Conservation (phyloP, 2,888 invertebrate genomes). For the Erebia ligea region DNA sequence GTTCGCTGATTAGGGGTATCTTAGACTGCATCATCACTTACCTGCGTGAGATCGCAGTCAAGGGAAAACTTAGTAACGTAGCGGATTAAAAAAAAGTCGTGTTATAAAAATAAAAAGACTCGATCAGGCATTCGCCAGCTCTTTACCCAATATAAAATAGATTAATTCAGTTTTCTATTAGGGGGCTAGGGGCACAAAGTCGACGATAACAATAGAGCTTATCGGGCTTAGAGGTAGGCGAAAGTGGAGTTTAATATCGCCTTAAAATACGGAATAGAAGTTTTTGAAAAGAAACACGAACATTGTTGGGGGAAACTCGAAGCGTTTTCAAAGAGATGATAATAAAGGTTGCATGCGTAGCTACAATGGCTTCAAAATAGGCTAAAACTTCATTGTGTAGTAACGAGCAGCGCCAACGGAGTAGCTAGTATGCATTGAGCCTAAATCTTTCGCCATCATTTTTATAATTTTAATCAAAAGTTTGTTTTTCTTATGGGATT, state of each 20-base stretch:
- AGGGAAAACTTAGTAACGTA: too few species aligned
- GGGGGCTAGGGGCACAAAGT: conserved; percentile 44
- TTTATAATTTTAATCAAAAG: too few species aligned
- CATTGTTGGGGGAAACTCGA: conserved; percentile 23
- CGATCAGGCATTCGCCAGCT: neutral
- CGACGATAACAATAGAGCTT: conserved; percentile 44
- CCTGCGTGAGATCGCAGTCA: too few species aligned
- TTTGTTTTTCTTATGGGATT: too few species aligned
- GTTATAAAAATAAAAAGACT: neutral
- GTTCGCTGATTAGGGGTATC: too few species aligned
- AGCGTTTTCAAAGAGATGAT: conserved; percentile 19
- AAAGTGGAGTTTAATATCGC: conserved; percentile 40
- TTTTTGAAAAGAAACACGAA: conserved; percentile 29
- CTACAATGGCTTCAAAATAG: neutral
- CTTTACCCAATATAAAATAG: conserved; percentile 30
- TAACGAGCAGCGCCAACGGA: neutral
- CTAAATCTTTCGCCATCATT: too few species aligned
- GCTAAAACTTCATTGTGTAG: neutral
- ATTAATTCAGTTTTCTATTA: conserved; percentile 44
- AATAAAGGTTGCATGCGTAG: conserved; percentile 20
- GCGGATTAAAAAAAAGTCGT: too few species aligned
- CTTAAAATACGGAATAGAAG: conserved; percentile 35
- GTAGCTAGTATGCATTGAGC: too few species aligned
- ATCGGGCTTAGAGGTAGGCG: conserved; percentile 37
- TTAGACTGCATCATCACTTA: too few species aligned